Evolutionary conservation across 1,140 invertebrate genomes (phyloP), one percentile per base, ranked within the genome.

Genomic region (Planococcus citri): DNA sequence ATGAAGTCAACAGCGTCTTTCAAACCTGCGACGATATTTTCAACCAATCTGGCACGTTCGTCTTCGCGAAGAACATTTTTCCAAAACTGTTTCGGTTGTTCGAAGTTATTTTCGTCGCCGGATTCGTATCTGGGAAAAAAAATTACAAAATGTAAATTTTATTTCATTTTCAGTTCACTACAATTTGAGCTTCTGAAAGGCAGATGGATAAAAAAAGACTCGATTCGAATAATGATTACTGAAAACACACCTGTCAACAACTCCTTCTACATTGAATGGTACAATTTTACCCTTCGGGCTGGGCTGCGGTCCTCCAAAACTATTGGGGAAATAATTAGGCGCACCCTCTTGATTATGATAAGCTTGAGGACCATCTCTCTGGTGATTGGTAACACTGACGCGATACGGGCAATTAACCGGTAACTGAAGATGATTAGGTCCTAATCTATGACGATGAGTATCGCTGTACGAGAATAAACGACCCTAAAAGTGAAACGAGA

Each of bases 291-390:
- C 82, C 51, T 83, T 75, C 0, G 81, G 80, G 27, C 71, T 69
- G 33, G 86, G 84, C 29, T 83, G 78, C 0, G 93, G 92, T 0
- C 94, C 94, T 71, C 81, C 80, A 79, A 97, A 98, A 71, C 93
- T 96, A 79, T 98, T 98, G 0, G 96, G 96, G 81, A 86, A 95
- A 77, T 97, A 98, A 79, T 97, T 97, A 1, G 95, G 95, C 14
- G 89, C 87, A 38, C 88, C 89, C 57, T 82, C 86, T 82, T 90
- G 85, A 74, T 87, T 87, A 68, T 74, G 81, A 17, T 83, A 77
- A 12, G 81, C 79, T 82, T 87, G 87, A 9, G 85, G 81, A 1
- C 95, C 95, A 80, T 97, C 95, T 38, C 95, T 85, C 78, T 95
- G 91, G 77, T 91, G 95, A 77, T 96, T 95, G 12, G 74, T 68